Conservation (phyloP, 2,113 vertebrate species). For the Murina feae region DNA sequence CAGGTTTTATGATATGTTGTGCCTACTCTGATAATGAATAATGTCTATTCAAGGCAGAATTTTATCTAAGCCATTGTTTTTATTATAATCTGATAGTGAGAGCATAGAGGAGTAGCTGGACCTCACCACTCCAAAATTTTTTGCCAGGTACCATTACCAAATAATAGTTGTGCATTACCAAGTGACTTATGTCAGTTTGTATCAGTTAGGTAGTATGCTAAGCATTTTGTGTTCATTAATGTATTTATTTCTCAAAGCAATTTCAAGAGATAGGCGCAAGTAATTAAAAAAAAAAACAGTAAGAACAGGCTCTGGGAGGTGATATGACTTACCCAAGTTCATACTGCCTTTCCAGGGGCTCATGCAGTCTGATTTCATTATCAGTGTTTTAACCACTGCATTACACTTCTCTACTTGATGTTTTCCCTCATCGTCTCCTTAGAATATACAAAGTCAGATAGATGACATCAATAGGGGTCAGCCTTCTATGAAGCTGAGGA, state of each 20-base stretch:
- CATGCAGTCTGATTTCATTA: background rate
- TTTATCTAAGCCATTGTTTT: background rate
- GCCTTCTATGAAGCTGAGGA: background rate
- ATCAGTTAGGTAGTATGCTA: background rate
- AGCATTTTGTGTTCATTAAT: constrained; percentile 2
- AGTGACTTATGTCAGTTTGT: background rate
- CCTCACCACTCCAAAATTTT: background rate
- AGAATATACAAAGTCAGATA: background rate
- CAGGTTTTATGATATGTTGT: background rate
- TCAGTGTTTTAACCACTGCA: background rate
- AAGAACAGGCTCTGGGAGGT: constrained; percentile 5
- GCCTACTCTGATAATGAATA: background rate
- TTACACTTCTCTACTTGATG: background rate
- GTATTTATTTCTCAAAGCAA: constrained; percentile 1
- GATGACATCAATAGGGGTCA: background rate
- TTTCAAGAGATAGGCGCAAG: background rate
- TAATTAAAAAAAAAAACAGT: background rate
- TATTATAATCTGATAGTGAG: background rate
- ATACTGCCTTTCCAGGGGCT: background rate
- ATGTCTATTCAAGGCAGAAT: background rate
- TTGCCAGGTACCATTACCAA: background rate
- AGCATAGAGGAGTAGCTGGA: background rate
- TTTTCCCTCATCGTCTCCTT: background rate
- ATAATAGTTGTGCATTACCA: background rate
- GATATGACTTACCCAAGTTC: background rate